Conservation (phyloP, 2,113 vertebrate genomes). For the Colinus virginianus region DNA sequence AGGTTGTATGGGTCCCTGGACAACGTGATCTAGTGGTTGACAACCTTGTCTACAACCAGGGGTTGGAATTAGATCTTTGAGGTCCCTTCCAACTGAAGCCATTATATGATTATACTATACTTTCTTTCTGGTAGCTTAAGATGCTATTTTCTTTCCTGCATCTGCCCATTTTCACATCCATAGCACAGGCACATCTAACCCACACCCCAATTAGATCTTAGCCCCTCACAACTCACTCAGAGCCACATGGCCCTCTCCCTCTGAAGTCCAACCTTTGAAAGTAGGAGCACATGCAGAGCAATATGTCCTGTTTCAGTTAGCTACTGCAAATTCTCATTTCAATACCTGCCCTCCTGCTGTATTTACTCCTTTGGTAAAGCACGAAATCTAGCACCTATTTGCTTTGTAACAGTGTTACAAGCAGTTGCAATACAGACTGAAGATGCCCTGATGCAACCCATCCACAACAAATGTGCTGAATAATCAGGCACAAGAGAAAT, state of each 20-base stretch:
- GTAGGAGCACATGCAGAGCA: rapidly evolving
- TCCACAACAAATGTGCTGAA: background rate
- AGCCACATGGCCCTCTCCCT: rapidly evolving
- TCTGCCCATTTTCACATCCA: background rate
- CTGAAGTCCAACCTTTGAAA: rapidly evolving
- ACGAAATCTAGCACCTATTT: background rate
- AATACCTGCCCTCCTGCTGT: background rate
- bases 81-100: too few relatives aligned
- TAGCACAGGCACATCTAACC: background rate
- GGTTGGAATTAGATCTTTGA: too few relatives aligned
- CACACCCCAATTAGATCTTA: background rate
- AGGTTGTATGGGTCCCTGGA: too few relatives aligned
- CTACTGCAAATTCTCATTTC: rapidly evolving
- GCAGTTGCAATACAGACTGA: background rate
- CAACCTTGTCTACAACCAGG: too few relatives aligned
- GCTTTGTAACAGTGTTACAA: background rate
- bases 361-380: background rate
- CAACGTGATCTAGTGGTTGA: too few relatives aligned
- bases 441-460: background rate
- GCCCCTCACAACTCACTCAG: background rate
- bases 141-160: background rate
- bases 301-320: background rate
- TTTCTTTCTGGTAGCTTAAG: background rate
- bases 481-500: background rate
- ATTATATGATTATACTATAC: background rate